These are phyloP conservation scores for Panorpa germanica DNA, from an alignment of 2,888 invertebrate genomes.

Conservation along the genomic window DNA sequence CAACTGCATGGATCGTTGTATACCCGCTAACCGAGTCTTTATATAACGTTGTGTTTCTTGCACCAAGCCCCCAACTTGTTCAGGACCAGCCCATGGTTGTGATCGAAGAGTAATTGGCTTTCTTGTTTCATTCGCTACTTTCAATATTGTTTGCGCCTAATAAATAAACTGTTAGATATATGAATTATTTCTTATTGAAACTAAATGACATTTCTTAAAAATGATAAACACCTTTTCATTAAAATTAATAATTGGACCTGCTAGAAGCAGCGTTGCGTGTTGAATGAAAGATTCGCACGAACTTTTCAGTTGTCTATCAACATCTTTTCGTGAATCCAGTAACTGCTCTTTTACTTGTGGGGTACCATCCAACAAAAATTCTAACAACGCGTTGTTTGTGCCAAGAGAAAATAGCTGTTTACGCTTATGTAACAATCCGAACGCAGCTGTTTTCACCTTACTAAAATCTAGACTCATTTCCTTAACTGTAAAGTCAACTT, in stretches of 20 bases:
- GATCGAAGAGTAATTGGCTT: constrained; percentile 19
- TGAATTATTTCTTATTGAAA: background rate
- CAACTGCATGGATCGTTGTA: constrained; percentile 82
- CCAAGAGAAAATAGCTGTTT: constrained; percentile 72
- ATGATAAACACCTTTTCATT: constrained; percentile 43
- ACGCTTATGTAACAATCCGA: constrained; percentile 53
- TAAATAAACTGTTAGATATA: too few species aligned
- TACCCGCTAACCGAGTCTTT: constrained; percentile 54
- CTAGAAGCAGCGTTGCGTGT: constrained; percentile 53
- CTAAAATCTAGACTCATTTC: constrained; percentile 90
- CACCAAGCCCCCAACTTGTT: constrained; percentile 50
- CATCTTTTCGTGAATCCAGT: constrained; percentile 88
- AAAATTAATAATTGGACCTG: constrained; percentile 54
- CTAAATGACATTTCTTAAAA: constrained; percentile 1
- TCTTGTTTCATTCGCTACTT: constrained; percentile 10
- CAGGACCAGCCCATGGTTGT: constrained; percentile 47
- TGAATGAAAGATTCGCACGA: constrained; percentile 80
- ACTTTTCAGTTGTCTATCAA: constrained; percentile 78
- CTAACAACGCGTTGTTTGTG: constrained; percentile 79
- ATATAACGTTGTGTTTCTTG: constrained; percentile 61
- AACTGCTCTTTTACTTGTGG: constrained; percentile 85
- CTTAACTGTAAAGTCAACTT: constrained; percentile 82
- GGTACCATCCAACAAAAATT: constrained; percentile 83
- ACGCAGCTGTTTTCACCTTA: constrained; percentile 74
- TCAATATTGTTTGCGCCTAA: constrained; percentile 12